A percentile compares a stretch with the other conserved stretches of the same genome.
These are phyloP conservation scores for Nibea albiflora DNA, from an alignment of 2,113 vertebrate genomes.

Conservation along the genomic window DNA sequence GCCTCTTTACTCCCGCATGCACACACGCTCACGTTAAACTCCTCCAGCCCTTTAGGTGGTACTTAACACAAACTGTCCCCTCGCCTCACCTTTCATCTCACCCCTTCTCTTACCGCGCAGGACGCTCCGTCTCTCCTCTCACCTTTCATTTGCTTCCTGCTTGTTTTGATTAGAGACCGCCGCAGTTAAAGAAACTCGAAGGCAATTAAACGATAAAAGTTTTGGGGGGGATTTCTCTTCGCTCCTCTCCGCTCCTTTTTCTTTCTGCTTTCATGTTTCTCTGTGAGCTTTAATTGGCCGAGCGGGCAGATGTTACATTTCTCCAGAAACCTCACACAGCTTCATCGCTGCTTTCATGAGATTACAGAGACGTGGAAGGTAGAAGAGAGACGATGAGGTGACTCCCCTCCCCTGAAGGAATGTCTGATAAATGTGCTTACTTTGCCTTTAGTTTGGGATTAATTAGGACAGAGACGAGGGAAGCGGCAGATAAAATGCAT, in stretches of 20 bases:
- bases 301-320: slow-evolving; percentile 18
- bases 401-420: slow-evolving; percentile 58
- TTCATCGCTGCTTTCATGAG: slow-evolving; percentile 25
- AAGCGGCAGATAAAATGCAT: slow-evolving; percentile 60
- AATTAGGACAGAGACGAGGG: slow-evolving; percentile 62
- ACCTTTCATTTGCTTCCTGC: slow-evolving; percentile 14
- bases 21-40: slow-evolving; percentile 11
- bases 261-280: slow-evolving; percentile 55
- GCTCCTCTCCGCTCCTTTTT: background rate
- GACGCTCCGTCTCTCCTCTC: slow-evolving; percentile 3
- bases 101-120: background rate
- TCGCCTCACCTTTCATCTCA: slow-evolving; percentile 56
- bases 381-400: slow-evolving; percentile 19
- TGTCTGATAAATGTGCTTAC: slow-evolving; percentile 65
- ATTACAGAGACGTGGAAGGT: slow-evolving; percentile 39
- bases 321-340: slow-evolving; percentile 16
- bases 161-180: slow-evolving; percentile 52
- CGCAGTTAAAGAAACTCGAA: slow-evolving; percentile 5
- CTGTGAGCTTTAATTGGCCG: slow-evolving; percentile 27
- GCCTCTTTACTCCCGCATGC: slow-evolving; percentile 14
- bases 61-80: slow-evolving; percentile 58
- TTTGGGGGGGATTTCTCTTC: slow-evolving; percentile 27
- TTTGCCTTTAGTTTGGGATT: slow-evolving; percentile 68
- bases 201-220: slow-evolving; percentile 58
- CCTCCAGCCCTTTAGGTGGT: slow-evolving; percentile 38